Base-by-base conservation (phyloP, 2,888 invertebrate genomes). In the Sylvicola cinctus region DNA sequence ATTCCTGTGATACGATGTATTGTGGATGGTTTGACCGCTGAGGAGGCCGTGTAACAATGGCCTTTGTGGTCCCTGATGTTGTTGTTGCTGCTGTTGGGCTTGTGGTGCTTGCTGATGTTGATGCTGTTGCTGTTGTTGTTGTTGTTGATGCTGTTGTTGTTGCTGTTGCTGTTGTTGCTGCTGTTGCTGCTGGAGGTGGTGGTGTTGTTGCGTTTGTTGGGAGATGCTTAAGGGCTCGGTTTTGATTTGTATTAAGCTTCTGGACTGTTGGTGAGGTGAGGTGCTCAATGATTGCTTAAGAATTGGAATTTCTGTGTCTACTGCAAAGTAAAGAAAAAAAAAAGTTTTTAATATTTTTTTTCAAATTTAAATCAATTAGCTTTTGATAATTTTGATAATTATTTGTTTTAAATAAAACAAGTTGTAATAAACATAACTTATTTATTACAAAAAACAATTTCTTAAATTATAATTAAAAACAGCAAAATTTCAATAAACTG, bases 221-320 rank as follows among this genome's bases (percentile, higher is more conserved):
- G 30, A 31, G 26, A 14, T 28, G 15, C 28, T 33, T 33, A 29
- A 29, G 13, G 34, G 28, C 17, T 34, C 29, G 5, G 29, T 29
- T 34, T 29, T 34, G 3, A 29, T 34, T 28, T 28, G 28, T 13
- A 28, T 13, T 13, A 28, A 13, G n/a, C n/a, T 28, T 12, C 27
- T 17, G 28, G 25, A 31, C 29, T 40, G 40, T 25, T 36, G 34
- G 50, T 46, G 39, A 41, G 57, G 58, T 44, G 51, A 52, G 41
- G 58, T 58, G 49, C 58, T 58, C 44, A 56, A 50, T 42, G 58
- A 58, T 48, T 57, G 57, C 46, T 58, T 40, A 34, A 40, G 55
- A 31, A 55, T 51, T 49, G 58, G 58, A 52, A 58, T 58, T 54
- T 58, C 58, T 37, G 58, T 58, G 47, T 58, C 58, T 55, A 46